Evolutionary conservation across 2,888 invertebrate genomes (phyloP), one percentile per base, ranked within the genome.

Genomic region (Lissocephala sabroskyi): DNA sequence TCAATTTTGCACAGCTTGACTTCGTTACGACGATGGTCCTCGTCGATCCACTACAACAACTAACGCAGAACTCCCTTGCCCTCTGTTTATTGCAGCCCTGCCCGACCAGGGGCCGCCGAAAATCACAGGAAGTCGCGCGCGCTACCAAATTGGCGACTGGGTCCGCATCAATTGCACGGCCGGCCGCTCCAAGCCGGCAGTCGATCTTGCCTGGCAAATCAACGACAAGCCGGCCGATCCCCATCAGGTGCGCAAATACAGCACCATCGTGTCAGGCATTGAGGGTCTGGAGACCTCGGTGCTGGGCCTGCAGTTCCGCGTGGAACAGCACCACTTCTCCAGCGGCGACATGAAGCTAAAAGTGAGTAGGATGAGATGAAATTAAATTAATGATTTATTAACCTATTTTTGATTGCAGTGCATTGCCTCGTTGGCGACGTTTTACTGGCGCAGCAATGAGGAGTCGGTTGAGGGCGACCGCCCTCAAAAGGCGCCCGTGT

Each of bases 401-500:
- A 7, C 3, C 3, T 23, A 23, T 23, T 23, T n/a, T 23, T 23
- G 23, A 23, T 23, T 23, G 3, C 62, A 86, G 86, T 92, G 92
- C 83, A 86, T 91, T 76, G 91, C 92, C 42, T 89, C 89, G 59
- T 88, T 92, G 66, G 90, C 89, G 58, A 89, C 89, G 39, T 87
- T 92, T 61, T 92, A 91, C 84, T 89, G 89, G 88, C 87, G 89
- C 74, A 90, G 89, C 81, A 92, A 92, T 83, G 92, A 92, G 83
- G 90, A 91, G 82, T 91, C 90, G 77, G 90, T 91, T 56, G 89
- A 90, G 81, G 90, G 90, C 42, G 91, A 91, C 76, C 84, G 87
- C 56, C 87, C 89, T 52, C 89, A 88, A 77, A 88, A 88, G 82
- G 89, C 89, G 32, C 89, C 91, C 32, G 90, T 88, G 35, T 84